These are phyloP conservation scores for Nannospalax galili DNA, from an alignment of 2,113 vertebrate genomes.

Conservation along the genomic window DNA sequence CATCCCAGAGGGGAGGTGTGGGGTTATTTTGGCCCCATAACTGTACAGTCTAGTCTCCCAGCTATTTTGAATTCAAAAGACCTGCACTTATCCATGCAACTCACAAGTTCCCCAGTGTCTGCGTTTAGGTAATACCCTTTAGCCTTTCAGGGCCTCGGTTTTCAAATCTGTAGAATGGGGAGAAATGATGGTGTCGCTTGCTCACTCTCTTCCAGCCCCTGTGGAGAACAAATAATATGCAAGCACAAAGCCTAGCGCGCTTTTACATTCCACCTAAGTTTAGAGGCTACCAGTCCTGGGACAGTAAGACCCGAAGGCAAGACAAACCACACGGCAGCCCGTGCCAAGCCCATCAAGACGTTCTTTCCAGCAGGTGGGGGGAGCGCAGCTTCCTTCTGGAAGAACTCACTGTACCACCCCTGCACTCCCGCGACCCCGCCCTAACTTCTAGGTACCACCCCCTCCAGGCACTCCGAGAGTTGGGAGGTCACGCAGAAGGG, in stretches of 20 bases:
- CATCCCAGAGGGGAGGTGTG: neutral
- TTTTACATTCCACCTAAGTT: neutral
- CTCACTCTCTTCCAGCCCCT: neutral
- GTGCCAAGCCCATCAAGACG: neutral
- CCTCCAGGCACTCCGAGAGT: slow-evolving; percentile 5
- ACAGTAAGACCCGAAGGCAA: neutral
- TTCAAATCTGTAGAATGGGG: slow-evolving; percentile 57
- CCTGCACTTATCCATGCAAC: neutral
- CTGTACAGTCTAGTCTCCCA: neutral
- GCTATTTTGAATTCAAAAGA: neutral
- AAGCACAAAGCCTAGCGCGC: neutral
- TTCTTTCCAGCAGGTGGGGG: neutral
- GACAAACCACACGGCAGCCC: neutral
- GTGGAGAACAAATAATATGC: neutral
- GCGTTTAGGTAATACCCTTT: neutral
- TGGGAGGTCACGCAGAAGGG: neutral
- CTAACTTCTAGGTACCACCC: slow-evolving; percentile 9
- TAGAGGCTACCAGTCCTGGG: neutral
- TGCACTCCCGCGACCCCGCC: slow-evolving; percentile 11
- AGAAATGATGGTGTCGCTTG: neutral
- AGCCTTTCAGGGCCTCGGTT: neutral
- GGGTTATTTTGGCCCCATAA: neutral
- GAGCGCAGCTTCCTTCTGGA: neutral
- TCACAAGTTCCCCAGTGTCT: neutral
- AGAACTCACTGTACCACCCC: neutral